A percentile compares a stretch with the other conserved stretches of the same genome.
Evolutionary conservation across 2,113 vertebrate genomes (phyloP).

Genomic region (Chaetura pelagica): DNA sequence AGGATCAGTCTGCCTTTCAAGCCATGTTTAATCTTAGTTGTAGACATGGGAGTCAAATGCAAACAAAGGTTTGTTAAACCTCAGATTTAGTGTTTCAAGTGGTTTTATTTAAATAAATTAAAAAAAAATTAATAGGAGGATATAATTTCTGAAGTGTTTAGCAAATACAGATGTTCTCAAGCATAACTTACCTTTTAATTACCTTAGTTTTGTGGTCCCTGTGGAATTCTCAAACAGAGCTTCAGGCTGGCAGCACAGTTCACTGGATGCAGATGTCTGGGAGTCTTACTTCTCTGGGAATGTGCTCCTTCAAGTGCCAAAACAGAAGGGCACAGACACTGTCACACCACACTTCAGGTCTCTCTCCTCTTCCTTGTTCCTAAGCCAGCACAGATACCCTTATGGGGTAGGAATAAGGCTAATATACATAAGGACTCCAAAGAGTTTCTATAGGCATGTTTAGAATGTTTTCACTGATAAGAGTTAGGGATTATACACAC

Average conservation of each 20-base stretch:
- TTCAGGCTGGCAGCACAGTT: neutral
- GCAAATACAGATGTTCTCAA: neutral
- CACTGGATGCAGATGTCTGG: neutral
- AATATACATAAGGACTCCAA: neutral
- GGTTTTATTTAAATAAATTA: neutral
- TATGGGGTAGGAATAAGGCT: neutral
- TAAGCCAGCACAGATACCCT: accelerated
- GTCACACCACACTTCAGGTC: neutral
- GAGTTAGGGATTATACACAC: neutral
- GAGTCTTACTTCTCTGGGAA: neutral
- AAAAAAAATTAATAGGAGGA: neutral
- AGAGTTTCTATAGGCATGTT: neutral
- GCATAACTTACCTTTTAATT: neutral
- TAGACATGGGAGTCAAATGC: neutral
- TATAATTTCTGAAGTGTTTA: neutral
- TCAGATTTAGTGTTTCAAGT: neutral
- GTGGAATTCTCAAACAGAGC: neutral
- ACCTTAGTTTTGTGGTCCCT: neutral
- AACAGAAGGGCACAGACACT: neutral
- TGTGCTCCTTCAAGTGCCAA: neutral
- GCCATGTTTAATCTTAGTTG: neutral
- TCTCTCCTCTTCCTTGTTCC: neutral
- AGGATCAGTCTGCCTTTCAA: neutral
- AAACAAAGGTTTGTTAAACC: neutral
- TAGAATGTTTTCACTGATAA: neutral